Evolutionary conservation across 2,888 invertebrate genomes (phyloP).

Genomic region (Gibbula magus): DNA sequence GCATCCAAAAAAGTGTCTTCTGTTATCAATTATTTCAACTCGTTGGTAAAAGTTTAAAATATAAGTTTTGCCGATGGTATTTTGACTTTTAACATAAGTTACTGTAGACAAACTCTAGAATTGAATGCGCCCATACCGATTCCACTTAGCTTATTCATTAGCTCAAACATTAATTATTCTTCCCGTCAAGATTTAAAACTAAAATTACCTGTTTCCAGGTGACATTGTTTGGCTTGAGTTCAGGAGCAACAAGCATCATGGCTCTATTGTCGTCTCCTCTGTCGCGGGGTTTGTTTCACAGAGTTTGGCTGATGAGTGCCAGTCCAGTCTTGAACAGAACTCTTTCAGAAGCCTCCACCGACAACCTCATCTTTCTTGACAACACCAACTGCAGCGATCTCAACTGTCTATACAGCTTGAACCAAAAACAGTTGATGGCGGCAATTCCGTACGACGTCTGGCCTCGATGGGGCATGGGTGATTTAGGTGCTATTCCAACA

Average conservation of each 20-base stretch:
- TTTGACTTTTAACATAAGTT: no score
- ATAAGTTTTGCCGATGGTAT: no score
- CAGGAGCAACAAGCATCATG: constrained; percentile 90
- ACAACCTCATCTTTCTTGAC: constrained; percentile 58
- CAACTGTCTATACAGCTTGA: constrained; percentile 31
- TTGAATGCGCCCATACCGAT: no score
- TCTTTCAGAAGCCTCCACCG: constrained; percentile 48
- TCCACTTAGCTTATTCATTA: no score
- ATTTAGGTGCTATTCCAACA: constrained; percentile 21
- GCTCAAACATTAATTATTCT: no score
- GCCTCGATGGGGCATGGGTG: constrained; percentile 30
- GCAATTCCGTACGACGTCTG: constrained; percentile 34
- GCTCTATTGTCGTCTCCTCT: constrained; percentile 81
- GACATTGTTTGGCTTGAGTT: constrained; percentile 88
- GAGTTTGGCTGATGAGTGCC: constrained; percentile 75
- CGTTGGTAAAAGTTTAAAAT: no score
- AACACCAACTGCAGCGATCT: constrained; percentile 27
- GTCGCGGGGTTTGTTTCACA: constrained; percentile 81
- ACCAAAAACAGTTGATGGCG: constrained; percentile 16
- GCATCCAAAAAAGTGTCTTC: no score
- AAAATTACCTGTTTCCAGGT: constrained; percentile 78
- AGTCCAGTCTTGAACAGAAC: constrained; percentile 64
- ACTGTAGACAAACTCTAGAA: no score
- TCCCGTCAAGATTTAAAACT: no score
- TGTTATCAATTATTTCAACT: no score